Base-by-base conservation (phyloP, 2,797 vertebrate species). In the Geotrypetes seraphini region DNA sequence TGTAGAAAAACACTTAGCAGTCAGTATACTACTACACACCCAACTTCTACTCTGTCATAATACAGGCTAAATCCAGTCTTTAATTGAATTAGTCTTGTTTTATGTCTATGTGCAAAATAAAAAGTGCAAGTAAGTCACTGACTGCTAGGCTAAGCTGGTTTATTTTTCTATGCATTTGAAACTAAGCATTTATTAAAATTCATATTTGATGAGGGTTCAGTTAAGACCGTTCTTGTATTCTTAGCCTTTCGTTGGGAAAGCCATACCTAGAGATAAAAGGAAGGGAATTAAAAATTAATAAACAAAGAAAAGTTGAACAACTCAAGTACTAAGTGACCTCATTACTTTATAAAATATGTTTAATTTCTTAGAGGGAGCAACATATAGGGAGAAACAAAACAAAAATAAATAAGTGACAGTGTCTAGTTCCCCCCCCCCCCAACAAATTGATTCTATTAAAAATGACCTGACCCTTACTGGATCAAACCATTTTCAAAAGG, bases 161-260 rank as follows among this genome's bases (percentile, higher is more conserved):
- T 72, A 14, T 41, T 43, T 50, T 50, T 64, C 60, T 76, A 85
- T 81, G 81, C 78, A 85, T 81, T 80, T 84, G 83, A 87, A 83
- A 81, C 74, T 80, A 87, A 87, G 83, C 75, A 79, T 84, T 73
- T 81, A 73, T 88, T 88, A 88, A 86, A 64, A 82, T 81, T 88
- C 81, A 75, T 83, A 83, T 84, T 70, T 84, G 80, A 81, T 83
- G 84, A 86, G 82, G 76, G 77, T 79, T 85, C 85, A 75, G 78
- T 87, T 84, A 83, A 89, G 83, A 87, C 78, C 85, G 73, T 81
- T 81, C 82, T 86, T 85, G 83, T 85, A 86, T 81, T 79, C 82
- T 83, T 93, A 99, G 92, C 95, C 95, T 91, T 99, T 99, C 88
- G 95, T 96, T 86, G 91, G 93, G 86, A 97, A 99, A 90, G 94